phyloP scores from a whole-genome alignment of 2,113 vertebrate genomes.

The Catharus bicknelli region DNA sequence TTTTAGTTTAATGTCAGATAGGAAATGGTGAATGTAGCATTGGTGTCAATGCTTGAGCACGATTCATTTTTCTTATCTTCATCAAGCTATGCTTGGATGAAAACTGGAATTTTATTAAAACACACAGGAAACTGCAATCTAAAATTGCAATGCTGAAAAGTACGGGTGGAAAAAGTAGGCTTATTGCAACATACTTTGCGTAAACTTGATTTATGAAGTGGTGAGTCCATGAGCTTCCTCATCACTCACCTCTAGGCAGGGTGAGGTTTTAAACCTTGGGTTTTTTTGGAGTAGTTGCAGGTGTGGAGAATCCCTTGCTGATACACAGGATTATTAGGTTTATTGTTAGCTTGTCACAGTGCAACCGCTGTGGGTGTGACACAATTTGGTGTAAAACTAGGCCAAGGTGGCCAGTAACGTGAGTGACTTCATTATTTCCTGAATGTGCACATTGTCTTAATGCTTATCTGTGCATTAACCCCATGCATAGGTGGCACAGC shows the following conservation, averaged over 20 bases:
- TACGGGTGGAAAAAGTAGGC: background rate
- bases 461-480: background rate
- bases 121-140: background rate
- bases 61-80: background rate
- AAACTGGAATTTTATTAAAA: background rate
- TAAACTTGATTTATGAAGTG: background rate
- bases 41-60: background rate
- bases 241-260: background rate
- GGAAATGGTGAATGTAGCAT: background rate
- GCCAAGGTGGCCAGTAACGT: background rate
- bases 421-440: conserved; percentile 6
- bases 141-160: background rate
- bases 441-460: background rate
- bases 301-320: background rate
- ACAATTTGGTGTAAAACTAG: background rate
- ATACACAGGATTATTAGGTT: background rate
- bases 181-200: background rate
- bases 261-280: background rate
- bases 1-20: background rate
- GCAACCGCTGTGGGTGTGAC: background rate
- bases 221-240: background rate
- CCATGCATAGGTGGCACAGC: background rate
- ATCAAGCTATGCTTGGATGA: background rate
- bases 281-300: background rate
- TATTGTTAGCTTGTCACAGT: background rate